These are phyloP conservation scores for Ictidomys tridecemlineatus DNA, from an alignment of 2,113 vertebrate species.

Conservation along the genomic window DNA sequence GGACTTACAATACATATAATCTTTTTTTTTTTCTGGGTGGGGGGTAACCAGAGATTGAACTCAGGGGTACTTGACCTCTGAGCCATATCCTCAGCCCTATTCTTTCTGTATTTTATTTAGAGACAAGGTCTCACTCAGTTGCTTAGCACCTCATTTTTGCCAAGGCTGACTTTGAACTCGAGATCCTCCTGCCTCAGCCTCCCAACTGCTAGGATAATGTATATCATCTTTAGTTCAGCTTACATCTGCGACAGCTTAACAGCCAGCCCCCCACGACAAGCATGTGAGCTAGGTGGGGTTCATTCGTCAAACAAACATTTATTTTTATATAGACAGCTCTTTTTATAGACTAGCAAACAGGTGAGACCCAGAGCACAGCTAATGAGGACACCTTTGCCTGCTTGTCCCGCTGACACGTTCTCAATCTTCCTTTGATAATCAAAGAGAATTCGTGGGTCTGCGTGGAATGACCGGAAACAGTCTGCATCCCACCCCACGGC, in stretches of 20 bases:
- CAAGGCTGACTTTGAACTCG: no score
- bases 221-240: neutral
- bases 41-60: no score
- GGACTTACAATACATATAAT: no score
- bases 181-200: neutral
- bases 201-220: no score
- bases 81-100: no score
- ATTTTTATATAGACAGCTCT: slow-evolving; percentile 33
- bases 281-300: neutral
- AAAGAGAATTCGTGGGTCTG: neutral
- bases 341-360: neutral
- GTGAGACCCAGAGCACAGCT: neutral
- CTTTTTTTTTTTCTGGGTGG: no score
- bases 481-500: neutral
- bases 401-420: neutral
- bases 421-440: neutral
- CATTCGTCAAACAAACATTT: neutral
- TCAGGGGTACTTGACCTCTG: no score
- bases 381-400: neutral
- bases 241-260: neutral
- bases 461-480: neutral
- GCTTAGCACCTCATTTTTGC: no score
- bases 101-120: no score
- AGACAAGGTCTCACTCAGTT: no score
- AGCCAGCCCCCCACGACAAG: neutral